Evolutionary conservation across 2,888 invertebrate genomes (phyloP).

Genomic region (Plagiodera versicolora): DNA sequence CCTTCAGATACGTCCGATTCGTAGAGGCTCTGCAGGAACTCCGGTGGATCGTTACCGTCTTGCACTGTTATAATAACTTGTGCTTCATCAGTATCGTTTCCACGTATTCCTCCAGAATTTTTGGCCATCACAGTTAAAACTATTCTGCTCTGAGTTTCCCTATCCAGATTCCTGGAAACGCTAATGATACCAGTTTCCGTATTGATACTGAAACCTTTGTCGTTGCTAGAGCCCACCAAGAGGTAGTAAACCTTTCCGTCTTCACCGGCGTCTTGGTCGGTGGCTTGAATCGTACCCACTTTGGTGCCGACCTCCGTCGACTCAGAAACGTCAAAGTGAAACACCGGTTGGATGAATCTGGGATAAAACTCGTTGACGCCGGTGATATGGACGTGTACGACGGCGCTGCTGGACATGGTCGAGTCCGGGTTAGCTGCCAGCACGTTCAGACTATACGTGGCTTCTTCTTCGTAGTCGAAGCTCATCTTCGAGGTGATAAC

Average conservation of each 20-base stretch:
- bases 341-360: slow-evolving; percentile 84
- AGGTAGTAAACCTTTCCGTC: slow-evolving; percentile 89
- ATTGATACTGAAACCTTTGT: slow-evolving; percentile 85
- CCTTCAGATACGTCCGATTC: slow-evolving; percentile 82
- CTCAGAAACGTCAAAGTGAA: slow-evolving; percentile 91
- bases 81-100: slow-evolving; percentile 94
- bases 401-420: slow-evolving; percentile 73
- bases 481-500: slow-evolving; percentile 71
- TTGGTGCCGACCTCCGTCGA: slow-evolving; percentile 83
- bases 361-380: slow-evolving; percentile 90
- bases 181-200: slow-evolving; percentile 81
- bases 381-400: slow-evolving; percentile 73
- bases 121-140: slow-evolving; percentile 92
- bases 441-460: slow-evolving; percentile 72
- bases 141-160: slow-evolving; percentile 87
- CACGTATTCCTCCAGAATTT: slow-evolving; percentile 89
- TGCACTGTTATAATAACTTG: slow-evolving; percentile 91
- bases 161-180: slow-evolving; percentile 79
- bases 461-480: slow-evolving; percentile 88
- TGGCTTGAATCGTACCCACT: slow-evolving; percentile 84
- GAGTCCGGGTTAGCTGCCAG: slow-evolving; percentile 87
- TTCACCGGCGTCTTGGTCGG: slow-evolving; percentile 85
- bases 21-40: slow-evolving; percentile 79
- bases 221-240: slow-evolving; percentile 91
- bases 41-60: slow-evolving; percentile 95